phyloP scores from a whole-genome alignment of 1,140 invertebrate species.

The Archegozetes longisetosus region DNA sequence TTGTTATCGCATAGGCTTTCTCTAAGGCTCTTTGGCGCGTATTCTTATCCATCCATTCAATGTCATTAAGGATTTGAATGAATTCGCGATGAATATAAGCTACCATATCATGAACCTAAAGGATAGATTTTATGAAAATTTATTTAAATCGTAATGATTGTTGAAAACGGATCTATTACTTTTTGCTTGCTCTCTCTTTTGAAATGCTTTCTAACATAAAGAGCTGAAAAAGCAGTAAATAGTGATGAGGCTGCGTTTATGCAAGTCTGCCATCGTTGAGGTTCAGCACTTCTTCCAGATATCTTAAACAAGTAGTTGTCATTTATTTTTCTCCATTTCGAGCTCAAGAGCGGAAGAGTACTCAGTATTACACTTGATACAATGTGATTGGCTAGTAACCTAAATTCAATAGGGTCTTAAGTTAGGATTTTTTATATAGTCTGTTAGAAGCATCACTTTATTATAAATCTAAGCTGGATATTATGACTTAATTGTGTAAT shows the following conservation, averaged over 20 bases:
- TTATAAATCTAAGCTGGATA: too few relatives aligned
- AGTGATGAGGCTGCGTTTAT: constrained; percentile 44
- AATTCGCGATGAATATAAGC: constrained; percentile 62
- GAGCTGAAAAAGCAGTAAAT: constrained; percentile 62
- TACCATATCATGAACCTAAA: constrained; percentile 69
- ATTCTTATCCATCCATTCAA: constrained; percentile 63
- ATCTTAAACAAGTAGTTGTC: background rate
- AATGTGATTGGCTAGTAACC: constrained; percentile 30
- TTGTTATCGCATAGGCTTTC: constrained; percentile 55
- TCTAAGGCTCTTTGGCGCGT: constrained; percentile 57
- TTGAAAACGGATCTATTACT: constrained; percentile 32
- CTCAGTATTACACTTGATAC: constrained; percentile 48
- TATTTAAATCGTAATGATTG: background rate
- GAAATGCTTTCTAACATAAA: constrained; percentile 74
- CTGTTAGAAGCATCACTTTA: too few relatives aligned
- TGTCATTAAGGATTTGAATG: constrained; percentile 46
- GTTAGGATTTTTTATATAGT: background rate
- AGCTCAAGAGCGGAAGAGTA: constrained; percentile 36
- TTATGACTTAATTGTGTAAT: too few relatives aligned
- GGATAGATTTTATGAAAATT: constrained; percentile 12
- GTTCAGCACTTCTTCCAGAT: constrained; percentile 26
- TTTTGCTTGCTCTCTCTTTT: constrained; percentile 59
- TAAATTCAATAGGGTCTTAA: background rate
- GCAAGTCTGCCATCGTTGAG: constrained; percentile 25
- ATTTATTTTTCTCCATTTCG: background rate